Percentiles rank a stretch among this genome's conserved stretches.
Conservation (phyloP, 2,113 vertebrate genomes). For the Andinoacara biseriatus region DNA sequence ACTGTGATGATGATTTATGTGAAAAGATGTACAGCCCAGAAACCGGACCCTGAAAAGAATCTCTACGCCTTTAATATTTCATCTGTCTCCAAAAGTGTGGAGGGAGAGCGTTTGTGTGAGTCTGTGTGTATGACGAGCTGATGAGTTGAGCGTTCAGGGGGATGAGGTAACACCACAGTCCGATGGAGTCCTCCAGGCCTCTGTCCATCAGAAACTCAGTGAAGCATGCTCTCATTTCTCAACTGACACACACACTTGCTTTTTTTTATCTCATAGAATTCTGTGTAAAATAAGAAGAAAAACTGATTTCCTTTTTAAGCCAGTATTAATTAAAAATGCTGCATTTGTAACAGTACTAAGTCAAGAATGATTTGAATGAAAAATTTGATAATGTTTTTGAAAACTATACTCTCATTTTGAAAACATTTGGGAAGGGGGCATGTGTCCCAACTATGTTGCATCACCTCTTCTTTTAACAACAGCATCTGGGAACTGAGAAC, state of each 20-base stretch:
- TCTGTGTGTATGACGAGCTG: slow-evolving; percentile 57
- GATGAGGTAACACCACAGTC: slow-evolving; percentile 73
- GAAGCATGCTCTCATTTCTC: slow-evolving; percentile 71
- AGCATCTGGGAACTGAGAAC: not conserved
- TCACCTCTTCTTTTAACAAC: not conserved
- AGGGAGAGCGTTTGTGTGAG: slow-evolving; percentile 36
- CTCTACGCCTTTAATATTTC: slow-evolving; percentile 68
- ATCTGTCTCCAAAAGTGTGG: slow-evolving; percentile 61
- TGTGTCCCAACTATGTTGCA: not conserved
- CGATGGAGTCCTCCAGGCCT: slow-evolving; percentile 58
- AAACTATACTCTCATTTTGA: not conserved
- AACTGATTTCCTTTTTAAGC: not conserved
- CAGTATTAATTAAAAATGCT: not conserved
- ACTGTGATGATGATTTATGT: slow-evolving; percentile 77
- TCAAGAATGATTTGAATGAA: not conserved
- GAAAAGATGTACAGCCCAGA: slow-evolving; percentile 70
- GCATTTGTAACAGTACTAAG: not conserved
- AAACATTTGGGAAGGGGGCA: not conserved
- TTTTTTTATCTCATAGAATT: not conserved
- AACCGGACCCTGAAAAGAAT: slow-evolving; percentile 74
- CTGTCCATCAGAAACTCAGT: slow-evolving; percentile 71
- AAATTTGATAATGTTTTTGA: not conserved
- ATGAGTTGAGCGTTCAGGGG: slow-evolving; percentile 66
- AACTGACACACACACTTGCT: slow-evolving; percentile 30
- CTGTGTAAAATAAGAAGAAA: not conserved